These are phyloP conservation scores for Hylomyscus alleni DNA, from an alignment of 2,797 vertebrate genomes.

Conservation along the genomic window DNA sequence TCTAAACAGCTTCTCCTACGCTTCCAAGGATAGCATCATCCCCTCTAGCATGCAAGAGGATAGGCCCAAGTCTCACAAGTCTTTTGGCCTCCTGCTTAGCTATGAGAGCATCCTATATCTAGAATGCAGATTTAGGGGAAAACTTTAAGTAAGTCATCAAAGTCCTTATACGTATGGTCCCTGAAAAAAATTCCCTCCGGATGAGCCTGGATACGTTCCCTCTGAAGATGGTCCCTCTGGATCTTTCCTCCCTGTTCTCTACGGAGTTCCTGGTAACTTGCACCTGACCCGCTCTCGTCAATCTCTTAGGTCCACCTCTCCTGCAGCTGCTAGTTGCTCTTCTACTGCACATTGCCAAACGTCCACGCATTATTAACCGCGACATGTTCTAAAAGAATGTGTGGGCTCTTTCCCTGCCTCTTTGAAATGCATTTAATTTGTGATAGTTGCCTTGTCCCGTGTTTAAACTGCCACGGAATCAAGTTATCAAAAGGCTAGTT, in stretches of 20 bases:
- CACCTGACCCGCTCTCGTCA: neutral
- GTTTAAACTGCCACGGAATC: neutral
- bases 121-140: neutral
- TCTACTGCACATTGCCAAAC: neutral
- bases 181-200: neutral
- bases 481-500: neutral
- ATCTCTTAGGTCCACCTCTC: neutral
- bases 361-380: neutral
- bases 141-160: neutral
- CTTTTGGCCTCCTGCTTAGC: neutral
- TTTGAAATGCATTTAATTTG: neutral
- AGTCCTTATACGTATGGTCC: neutral
- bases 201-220: neutral
- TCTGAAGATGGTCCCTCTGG: neutral
- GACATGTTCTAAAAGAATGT: neutral
- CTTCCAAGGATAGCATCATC: conserved; percentile 1
- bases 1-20: neutral
- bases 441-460: neutral
- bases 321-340: neutral
- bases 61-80: neutral
- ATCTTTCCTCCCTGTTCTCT: neutral
- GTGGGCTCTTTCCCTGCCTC: neutral
- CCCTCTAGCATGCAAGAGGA: neutral
- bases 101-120: neutral
- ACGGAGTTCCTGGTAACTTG: neutral